A percentile compares a stretch with the other conserved stretches of the same genome.
Conservation (phyloP, 2,797 vertebrate species). For the Basileuterus tristriatus region DNA sequence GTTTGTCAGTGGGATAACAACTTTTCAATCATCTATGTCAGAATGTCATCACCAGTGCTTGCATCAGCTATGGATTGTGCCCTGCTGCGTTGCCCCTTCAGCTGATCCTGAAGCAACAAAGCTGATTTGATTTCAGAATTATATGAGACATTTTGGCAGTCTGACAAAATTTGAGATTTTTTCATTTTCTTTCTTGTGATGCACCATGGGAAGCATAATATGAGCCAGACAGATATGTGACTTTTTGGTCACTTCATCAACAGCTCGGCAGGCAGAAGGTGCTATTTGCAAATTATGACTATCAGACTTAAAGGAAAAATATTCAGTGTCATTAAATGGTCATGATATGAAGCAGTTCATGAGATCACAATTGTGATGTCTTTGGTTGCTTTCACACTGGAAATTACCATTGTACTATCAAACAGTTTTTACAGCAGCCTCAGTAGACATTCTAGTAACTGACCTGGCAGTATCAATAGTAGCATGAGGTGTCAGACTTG, state of each 20-base stretch:
- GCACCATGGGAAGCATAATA: neutral
- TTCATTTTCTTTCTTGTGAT: neutral
- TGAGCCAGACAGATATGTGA: neutral
- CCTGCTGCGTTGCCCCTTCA: neutral
- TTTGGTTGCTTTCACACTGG: neutral
- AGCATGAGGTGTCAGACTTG: neutral
- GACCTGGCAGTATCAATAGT: neutral
- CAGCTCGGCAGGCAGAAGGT: neutral
- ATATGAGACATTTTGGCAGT: neutral
- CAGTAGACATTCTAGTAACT: neutral
- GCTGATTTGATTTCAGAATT: neutral
- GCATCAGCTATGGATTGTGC: neutral
- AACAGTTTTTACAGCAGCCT: neutral
- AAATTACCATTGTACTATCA: neutral
- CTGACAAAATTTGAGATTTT: neutral
- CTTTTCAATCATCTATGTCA: neutral
- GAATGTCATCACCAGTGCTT: neutral
- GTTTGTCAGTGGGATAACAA: neutral
- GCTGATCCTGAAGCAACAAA: neutral
- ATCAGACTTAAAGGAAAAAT: neutral
- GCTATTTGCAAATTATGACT: neutral
- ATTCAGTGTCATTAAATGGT: neutral
- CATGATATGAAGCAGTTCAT: neutral
- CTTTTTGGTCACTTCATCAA: neutral
- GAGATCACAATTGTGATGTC: neutral